A percentile compares a stretch with the other conserved stretches of the same genome.
These are phyloP conservation scores for Galerucella pusilla DNA, from an alignment of 2,888 invertebrate genomes.

Conservation along the genomic window DNA sequence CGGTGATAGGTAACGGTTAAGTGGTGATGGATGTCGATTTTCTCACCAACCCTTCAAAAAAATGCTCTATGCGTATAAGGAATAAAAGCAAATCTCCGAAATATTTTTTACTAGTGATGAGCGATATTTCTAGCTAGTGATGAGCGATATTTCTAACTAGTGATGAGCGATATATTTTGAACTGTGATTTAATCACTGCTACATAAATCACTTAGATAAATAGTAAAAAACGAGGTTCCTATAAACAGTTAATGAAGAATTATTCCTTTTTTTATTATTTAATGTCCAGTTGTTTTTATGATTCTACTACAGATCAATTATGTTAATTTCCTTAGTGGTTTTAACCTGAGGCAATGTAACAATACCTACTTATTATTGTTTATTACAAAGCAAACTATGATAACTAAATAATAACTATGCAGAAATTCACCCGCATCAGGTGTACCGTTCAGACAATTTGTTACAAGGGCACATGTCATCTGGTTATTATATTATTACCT, in stretches of 20 bases:
- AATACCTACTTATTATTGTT: neutral
- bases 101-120: no score
- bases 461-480: constrained; percentile 7
- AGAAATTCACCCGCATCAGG: constrained; percentile 13
- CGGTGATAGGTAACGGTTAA: no score
- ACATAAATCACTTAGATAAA: no score
- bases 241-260: neutral
- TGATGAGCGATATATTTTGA: no score
- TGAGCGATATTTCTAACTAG: no score
- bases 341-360: neutral
- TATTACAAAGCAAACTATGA: neutral
- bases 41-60: no score
- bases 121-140: no score
- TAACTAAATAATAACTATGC: constrained; percentile 7
- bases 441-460: neutral
- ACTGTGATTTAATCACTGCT: no score
- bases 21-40: no score
- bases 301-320: neutral
- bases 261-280: neutral
- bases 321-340: neutral
- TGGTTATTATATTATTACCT: neutral
- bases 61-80: no score
- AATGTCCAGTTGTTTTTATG: neutral
- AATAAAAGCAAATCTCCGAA: no score
- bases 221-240: no score